Percentiles rank a stretch among this genome's conserved stretches.
Conservation (phyloP, 2,113 vertebrate genomes). For the Clarias gariepinus region DNA sequence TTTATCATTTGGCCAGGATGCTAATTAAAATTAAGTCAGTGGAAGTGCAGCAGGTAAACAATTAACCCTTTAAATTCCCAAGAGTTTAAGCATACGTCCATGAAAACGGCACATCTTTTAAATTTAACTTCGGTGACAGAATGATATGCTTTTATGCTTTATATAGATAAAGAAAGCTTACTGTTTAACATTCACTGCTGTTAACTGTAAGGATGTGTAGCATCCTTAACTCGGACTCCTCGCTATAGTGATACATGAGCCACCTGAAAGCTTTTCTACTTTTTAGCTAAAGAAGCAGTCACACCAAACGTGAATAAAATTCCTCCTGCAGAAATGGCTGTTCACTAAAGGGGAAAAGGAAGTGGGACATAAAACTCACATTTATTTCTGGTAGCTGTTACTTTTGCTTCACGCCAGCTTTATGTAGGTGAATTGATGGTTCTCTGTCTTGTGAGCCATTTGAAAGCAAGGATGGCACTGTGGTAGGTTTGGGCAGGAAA, state of each 20-base stretch:
- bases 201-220: not conserved
- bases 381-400: not conserved
- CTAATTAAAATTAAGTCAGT: constrained; percentile 19
- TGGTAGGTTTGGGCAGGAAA: not conserved
- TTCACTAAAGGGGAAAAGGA: not conserved
- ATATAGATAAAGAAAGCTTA: not conserved
- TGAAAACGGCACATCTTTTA: not conserved
- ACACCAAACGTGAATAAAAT: not conserved
- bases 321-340: not conserved
- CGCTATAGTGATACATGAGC: not conserved
- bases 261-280: not conserved
- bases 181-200: not conserved
- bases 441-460: not conserved
- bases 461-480: not conserved
- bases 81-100: not conserved
- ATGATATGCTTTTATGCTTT: not conserved
- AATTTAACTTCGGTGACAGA: too few relatives aligned
- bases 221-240: not conserved
- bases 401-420: not conserved
- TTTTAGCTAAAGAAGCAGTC: not conserved
- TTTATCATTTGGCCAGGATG: constrained; percentile 1
- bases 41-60: not conserved
- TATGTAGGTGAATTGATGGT: not conserved
- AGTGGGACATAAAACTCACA: not conserved
- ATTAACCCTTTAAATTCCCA: not conserved